Base-by-base conservation (phyloP, 2,113 vertebrate species). In the Limnothrissa miodon region DNA sequence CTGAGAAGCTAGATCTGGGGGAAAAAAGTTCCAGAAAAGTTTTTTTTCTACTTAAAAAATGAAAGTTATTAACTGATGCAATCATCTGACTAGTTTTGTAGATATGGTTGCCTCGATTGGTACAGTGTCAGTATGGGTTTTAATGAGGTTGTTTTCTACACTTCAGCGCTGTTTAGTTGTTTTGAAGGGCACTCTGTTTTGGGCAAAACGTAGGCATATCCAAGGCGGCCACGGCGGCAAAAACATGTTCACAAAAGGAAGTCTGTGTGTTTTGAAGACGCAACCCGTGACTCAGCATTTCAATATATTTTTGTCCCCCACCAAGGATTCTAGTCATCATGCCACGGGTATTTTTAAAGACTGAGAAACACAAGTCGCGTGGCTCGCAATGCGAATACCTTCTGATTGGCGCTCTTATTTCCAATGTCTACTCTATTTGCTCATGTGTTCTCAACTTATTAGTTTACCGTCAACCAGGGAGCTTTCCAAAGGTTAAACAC, bases 401-500 rank as follows among this genome's bases (percentile, higher is more conserved):
- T 33, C 66, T 33, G 59, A 66, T 56, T 78, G 79, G n/a, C 1
- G n/a, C 44, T 82, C 39, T 81, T 39, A 70, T 80, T 82, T 78
- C 48, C 39, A 17, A 81, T 78, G 33, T 45, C 80, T 79, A 81
- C 39, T 79, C 25, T 59, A 42, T 80, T 45, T n/a, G 78, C 78
- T 66, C 25, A 39, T 86, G 29, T 0, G 46, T 82, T 80, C 53
- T 78, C 66, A 85, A 36, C 44, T 36, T 81, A 42, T 48, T 78
- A 42, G 25, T 80, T 83, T n/a, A 56, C 83, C 74, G 53, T 51
- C 81, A 82, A 70, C 82, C 45, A 56, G 83, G 66, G 83, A 84
- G 79, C 82, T 56, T 44, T 79, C 46, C 25, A 83, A 83, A 88
- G 82, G 79, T 86, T 81, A 84, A 86, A 82, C 80, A 86, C 79